A percentile compares a stretch with the other conserved stretches of the same genome.
These are phyloP conservation scores for Chromoteleia sp. DNA, from an alignment of 2,888 invertebrate genomes.

Conservation along the genomic window DNA sequence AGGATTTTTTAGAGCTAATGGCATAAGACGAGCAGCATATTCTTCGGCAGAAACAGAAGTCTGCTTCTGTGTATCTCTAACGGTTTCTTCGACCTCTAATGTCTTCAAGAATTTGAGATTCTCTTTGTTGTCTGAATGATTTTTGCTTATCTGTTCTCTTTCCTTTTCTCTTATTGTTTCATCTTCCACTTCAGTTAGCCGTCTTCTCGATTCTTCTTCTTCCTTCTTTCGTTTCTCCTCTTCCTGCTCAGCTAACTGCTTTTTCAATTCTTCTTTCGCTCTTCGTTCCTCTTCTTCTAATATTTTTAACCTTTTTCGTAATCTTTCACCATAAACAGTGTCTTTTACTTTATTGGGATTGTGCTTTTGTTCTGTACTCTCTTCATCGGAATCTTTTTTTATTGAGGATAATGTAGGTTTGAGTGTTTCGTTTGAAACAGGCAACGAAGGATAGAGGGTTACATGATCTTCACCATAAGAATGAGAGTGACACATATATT, in stretches of 20 bases:
- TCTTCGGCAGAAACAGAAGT: constrained; percentile 44
- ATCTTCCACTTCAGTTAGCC: background rate
- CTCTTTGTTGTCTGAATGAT: constrained; percentile 33
- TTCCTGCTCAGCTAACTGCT: background rate
- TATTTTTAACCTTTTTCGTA: constrained; percentile 72
- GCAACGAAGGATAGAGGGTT: background rate
- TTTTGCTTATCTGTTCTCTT: background rate
- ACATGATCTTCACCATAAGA: constrained; percentile 4
- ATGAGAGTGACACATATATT: constrained; percentile 26
- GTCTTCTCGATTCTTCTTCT: background rate
- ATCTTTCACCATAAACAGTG: constrained; percentile 79
- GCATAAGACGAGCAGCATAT: constrained; percentile 42
- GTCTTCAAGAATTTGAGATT: background rate
- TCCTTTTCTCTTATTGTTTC: background rate
- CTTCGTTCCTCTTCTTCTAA: constrained; percentile 65
- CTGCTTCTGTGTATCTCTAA: background rate
- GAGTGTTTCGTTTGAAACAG: background rate
- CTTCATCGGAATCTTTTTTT: constrained; percentile 25
- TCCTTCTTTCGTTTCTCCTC: constrained; percentile 6
- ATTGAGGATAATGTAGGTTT: background rate
- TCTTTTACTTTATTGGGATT: constrained; percentile 47
- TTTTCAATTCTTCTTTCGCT: constrained; percentile 16
- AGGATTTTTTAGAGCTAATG: constrained; percentile 28
- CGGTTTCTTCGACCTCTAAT: background rate
- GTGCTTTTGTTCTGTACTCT: constrained; percentile 71